Conservation (phyloP, 2,113 vertebrate genomes). For the Chinchilla lanigera region DNA sequence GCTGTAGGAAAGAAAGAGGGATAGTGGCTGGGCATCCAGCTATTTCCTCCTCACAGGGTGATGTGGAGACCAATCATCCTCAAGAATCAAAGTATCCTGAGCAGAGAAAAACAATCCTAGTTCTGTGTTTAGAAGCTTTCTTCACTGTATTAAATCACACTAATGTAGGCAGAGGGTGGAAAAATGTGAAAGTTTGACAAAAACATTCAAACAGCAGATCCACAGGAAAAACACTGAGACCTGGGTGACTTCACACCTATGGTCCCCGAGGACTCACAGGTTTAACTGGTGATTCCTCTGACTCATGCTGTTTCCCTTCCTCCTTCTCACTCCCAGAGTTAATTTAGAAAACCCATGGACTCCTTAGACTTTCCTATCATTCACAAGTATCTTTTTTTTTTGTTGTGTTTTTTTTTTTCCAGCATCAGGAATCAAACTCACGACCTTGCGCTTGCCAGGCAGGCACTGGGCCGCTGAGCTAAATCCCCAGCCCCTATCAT, state of each 20-base stretch:
- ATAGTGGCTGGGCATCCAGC: not conserved
- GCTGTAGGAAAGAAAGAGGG: not conserved
- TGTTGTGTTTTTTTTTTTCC: no score
- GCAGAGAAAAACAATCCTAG: constrained; percentile 26
- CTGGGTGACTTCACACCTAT: constrained; percentile 42
- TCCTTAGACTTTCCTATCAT: not conserved
- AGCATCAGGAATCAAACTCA: no score
- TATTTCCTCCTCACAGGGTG: not conserved
- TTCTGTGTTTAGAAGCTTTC: not conserved
- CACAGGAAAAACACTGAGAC: constrained; percentile 42
- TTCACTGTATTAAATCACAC: not conserved
- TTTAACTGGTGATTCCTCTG: not conserved
- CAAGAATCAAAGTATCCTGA: not conserved
- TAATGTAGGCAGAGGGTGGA: not conserved
- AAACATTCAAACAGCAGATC: constrained; percentile 36
- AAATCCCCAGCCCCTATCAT: no score
- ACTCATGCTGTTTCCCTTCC: not conserved
- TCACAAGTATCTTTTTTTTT: no score
- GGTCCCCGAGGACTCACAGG: not conserved
- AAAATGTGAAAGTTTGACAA: constrained; percentile 30
- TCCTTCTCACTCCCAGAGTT: not conserved
- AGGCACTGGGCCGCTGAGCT: no score
- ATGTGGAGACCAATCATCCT: not conserved
- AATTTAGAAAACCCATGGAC: fast-evolving
- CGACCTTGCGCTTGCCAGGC: no score